These are phyloP conservation scores for Drosophila planitibia DNA, from an alignment of 2,888 invertebrate genomes.

Conservation along the genomic window DNA sequence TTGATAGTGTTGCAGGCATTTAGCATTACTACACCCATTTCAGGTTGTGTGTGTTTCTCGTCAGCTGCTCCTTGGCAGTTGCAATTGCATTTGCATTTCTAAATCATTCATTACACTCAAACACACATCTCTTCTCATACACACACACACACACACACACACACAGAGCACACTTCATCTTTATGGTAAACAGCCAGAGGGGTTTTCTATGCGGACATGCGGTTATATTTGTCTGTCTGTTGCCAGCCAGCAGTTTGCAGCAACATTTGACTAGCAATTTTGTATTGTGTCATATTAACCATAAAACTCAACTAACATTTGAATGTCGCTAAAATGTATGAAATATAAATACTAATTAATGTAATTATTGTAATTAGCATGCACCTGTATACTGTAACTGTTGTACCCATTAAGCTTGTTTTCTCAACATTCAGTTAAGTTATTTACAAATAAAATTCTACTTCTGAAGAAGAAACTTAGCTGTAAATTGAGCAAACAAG, in stretches of 20 bases:
- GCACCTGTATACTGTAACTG: conserved; percentile 6
- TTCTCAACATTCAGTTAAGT: background rate
- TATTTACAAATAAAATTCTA: background rate
- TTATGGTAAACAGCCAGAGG: conserved; percentile 72
- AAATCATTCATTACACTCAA: conserved; percentile 10
- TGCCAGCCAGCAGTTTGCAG: conserved; percentile 26
- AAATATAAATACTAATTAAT: background rate
- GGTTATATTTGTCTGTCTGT: conserved; percentile 9
- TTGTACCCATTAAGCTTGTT: background rate
- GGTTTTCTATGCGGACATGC: conserved; percentile 41
- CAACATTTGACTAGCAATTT: conserved; percentile 38
- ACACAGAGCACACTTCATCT: conserved; percentile 11
- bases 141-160: conserved; percentile 3
- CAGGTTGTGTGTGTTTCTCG: conserved; percentile 2
- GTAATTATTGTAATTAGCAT: conserved; percentile 17
- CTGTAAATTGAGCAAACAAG: background rate
- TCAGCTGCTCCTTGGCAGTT: conserved; percentile 7
- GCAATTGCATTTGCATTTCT: conserved; percentile 18
- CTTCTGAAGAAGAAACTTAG: background rate
- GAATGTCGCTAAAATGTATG: conserved; percentile 1
- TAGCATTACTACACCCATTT: background rate
- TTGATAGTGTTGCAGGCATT: conserved; percentile 44
- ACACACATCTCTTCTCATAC: conserved; percentile 9
- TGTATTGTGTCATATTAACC: conserved; percentile 56
- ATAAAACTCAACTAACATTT: conserved; percentile 32